Evolutionary conservation across 2,113 vertebrate genomes (phyloP).

Genomic region (Guaruba guarouba): DNA sequence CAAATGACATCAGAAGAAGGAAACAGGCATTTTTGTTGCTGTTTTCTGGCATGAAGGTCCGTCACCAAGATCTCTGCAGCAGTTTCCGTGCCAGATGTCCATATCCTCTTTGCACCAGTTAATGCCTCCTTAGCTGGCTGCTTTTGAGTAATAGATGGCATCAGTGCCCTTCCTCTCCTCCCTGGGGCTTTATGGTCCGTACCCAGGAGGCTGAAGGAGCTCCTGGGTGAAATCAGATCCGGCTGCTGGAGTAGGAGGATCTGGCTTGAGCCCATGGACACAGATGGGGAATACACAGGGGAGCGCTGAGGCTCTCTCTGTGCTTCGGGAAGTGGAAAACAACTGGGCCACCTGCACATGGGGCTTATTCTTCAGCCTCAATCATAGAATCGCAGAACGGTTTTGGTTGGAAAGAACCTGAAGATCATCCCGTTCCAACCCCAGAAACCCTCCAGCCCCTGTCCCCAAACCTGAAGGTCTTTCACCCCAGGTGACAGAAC

Average conservation of each 20-base stretch:
- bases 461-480: rapidly evolving
- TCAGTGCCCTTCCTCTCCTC: neutral
- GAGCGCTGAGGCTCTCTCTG: rapidly evolving
- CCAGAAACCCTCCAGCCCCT: neutral
- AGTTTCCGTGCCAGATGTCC: neutral
- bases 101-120: neutral
- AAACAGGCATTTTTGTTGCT: neutral
- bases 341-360: neutral
- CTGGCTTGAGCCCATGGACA: neutral
- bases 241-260: neutral
- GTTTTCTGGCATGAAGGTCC: neutral
- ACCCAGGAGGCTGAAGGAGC: neutral
- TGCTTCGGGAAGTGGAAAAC: rapidly evolving
- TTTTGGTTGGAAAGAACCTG: neutral
- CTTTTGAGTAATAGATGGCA: neutral
- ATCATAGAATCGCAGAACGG: neutral
- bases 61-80: neutral
- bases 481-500: neutral
- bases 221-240: neutral
- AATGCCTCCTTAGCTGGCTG: neutral
- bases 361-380: neutral
- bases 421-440: neutral
- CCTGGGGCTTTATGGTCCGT: neutral
- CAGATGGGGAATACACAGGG: neutral
- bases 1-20: constrained; percentile 57